Base-by-base conservation (phyloP, 2,113 vertebrate genomes). In the Malurus melanocephalus region DNA sequence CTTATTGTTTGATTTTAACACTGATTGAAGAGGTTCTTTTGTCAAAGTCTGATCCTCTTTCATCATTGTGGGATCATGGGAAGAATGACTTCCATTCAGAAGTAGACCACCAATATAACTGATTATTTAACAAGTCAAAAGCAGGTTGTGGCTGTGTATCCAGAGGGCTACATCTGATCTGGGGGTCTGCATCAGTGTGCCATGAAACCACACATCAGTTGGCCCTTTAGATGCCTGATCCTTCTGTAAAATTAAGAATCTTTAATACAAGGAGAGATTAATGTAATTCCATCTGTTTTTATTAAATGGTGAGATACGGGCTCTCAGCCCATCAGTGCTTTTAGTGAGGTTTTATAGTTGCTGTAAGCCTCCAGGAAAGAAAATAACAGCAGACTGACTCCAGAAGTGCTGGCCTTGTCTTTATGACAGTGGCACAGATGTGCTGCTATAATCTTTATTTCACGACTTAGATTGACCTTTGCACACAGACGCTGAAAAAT, bases 1-100 rank as follows among this genome's bases (percentile, higher is more conserved):
- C 66, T 32, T 72, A 85, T 88, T 94, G 80, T 92, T 93, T 79
- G 48, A 33, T 75, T 90, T 87, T 87, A 88, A 92, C 94, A 77
- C n/a, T 88, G 88, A 94, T 76, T 48, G n/a, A 93, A 84, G 86
- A 88, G 92, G 53, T 86, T 43, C 40, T 73, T 93, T 81, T 76
- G 73, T 84, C 59, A 32, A 46, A 91, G 35, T 40, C 87, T 60
- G 59, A 51, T 87, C 71, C 59, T 90, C 55, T 84, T 90, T 69
- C 66, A 42, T 91, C 62, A 52, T 13, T 48, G 66, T 16, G 27
- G n/a, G 52, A 85, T 87, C 60, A 5, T n/a, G 59, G 55, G 23
- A 61, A 84, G 74, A 86, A 79, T 66, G 32, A 27, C 43, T 65
- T 90, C 77, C 40, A 23, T 84, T 90, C 89, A 53, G 38, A 88